Percentiles rank a stretch among this genome's conserved stretches.
Conservation (phyloP, 2,797 vertebrate genomes). For the Anguilla obscura region DNA sequence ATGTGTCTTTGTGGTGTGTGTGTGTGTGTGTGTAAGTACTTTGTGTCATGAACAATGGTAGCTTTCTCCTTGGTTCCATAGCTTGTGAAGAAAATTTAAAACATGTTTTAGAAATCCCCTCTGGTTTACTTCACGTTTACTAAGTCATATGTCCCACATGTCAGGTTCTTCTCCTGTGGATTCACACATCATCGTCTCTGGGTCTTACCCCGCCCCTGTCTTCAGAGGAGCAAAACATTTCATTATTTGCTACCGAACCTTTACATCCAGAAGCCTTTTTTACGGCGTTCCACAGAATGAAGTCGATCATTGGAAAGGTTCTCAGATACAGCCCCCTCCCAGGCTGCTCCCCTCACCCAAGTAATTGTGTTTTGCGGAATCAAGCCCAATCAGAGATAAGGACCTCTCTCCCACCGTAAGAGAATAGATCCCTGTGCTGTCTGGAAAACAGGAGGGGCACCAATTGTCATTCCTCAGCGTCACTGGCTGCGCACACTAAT, state of each 20-base stretch:
- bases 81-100: background rate
- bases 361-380: constrained; percentile 16
- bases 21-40: background rate
- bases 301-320: background rate
- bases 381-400: constrained; percentile 21
- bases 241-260: background rate
- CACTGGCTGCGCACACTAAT: background rate
- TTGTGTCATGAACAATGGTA: background rate
- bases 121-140: background rate
- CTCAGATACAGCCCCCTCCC: background rate
- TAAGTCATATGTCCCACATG: background rate
- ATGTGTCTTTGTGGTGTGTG: background rate
- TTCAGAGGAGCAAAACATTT: background rate
- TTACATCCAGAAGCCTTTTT: background rate
- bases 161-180: background rate
- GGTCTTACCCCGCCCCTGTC: background rate
- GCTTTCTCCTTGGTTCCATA: background rate
- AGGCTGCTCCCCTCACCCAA: background rate
- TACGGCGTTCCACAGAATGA: background rate
- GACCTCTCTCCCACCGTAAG: background rate
- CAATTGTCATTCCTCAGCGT: background rate
- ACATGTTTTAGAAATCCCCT: background rate
- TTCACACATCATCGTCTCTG: background rate
- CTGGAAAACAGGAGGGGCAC: too few species aligned
- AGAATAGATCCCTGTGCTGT: constrained; percentile 12